Base-by-base conservation (phyloP, 1,140 invertebrate species). In the Sminthurinus signatus region DNA sequence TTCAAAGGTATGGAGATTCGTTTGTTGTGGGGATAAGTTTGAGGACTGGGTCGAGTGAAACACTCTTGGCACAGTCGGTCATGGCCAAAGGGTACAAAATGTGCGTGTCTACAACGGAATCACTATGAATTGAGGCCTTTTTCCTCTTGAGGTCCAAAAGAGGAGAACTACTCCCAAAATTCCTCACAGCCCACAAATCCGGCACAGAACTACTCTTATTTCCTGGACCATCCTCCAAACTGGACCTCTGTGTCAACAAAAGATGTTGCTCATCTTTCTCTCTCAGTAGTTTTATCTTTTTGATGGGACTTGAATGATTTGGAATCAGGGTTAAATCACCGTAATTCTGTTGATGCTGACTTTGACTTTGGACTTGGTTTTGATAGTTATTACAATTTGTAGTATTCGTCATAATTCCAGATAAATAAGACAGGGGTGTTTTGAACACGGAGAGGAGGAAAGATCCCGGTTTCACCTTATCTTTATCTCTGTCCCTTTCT, bases 101-200 rank as follows among this genome's bases (percentile, higher is more conserved):
- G 23, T 56, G 55, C 42, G 61, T 31, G n/a, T 62, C 61, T 14
- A 58, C 46, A 14, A 56, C 65, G 14, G 60, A 50, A 39, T 67
- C 65, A 46, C 60, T 62, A 27, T 58, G 62, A 23, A 62, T 39
- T 2, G 65, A 67, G 15, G 43, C n/a, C 43, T 67, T 67, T 29
- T 62, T 67, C 8, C 44, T 39, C n/a, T n/a, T n/a, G 42, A 44
- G 36, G 17, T 62, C 60, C 28, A 58, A 27, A 21, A 14, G 25
- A 21, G 65, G 65, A n/a, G 60, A 58, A 43, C 42, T 57, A 59
- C 60, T 42, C 14, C 62, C 56, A 46, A 60, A 55, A 43, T 51
- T 57, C 59, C 60, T 42, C 14, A 67, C 56, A 46, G 65, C 61
- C 65, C 65, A 67, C 8, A 67, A 29, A 44, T 67, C 56, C 1